These are phyloP conservation scores for Euwallacea similis DNA, from an alignment of 1,140 invertebrate species.

Conservation along the genomic window DNA sequence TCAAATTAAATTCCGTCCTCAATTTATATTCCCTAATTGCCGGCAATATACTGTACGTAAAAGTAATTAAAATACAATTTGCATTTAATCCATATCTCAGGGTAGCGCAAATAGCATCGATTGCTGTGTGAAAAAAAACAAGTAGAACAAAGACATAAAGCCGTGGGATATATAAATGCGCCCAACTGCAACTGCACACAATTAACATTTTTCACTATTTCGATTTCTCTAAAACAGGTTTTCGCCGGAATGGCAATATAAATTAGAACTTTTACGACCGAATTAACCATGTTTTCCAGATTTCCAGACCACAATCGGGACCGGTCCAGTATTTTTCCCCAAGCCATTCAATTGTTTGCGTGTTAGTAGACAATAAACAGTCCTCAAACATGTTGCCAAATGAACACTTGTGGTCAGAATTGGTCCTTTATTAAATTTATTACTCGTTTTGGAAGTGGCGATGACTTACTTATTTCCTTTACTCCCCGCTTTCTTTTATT, in stretches of 20 bases:
- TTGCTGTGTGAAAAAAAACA: no score
- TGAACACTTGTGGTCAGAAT: conserved; percentile 20
- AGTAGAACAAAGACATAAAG: no score
- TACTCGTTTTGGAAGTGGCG: neutral
- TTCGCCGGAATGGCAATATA: conserved; percentile 11
- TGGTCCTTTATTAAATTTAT: conserved; percentile 6
- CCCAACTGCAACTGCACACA: no score
- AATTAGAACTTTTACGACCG: conserved; percentile 15
- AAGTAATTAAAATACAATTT: no score
- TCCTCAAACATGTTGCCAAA: conserved; percentile 19
- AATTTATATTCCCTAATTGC: no score
- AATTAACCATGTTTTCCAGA: conserved; percentile 17
- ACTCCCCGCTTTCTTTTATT: no score
- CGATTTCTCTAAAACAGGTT: conserved; percentile 3
- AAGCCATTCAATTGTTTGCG: conserved; percentile 33
- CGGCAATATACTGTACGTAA: no score
- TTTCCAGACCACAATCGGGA: neutral
- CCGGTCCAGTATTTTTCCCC: conserved; percentile 11
- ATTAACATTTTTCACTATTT: conserved; percentile 13
- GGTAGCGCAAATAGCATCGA: no score
- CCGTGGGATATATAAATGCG: no score
- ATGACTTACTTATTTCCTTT: neutral
- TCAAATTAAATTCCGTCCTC: no score
- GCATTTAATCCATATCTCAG: no score
- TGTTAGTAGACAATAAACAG: conserved; percentile 35